Percentiles rank a stretch among this genome's conserved stretches.
These are phyloP conservation scores for Crambe crambe DNA, from an alignment of 37 sponge, comb jelly and placozoan genomes.

Conservation along the genomic window DNA sequence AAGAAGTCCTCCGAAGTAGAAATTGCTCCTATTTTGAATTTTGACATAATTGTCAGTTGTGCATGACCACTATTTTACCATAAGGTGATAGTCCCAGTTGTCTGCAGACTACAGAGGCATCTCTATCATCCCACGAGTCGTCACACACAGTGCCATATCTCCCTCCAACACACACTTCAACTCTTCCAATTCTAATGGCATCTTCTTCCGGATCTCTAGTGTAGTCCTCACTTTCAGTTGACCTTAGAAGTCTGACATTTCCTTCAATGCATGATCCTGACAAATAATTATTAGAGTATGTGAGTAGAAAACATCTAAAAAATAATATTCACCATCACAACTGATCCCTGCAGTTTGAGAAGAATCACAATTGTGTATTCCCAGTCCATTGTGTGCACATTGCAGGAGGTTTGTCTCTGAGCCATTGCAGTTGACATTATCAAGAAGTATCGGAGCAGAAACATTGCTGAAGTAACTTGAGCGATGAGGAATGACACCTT, in stretches of 20 bases:
- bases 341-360: neutral
- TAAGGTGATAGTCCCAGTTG: slow-evolving; percentile 44
- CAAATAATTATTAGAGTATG: neutral
- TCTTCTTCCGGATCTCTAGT: too few relatives aligned
- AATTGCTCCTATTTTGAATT: neutral
- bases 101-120: slow-evolving; percentile 45
- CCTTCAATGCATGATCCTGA: slow-evolving; percentile 12
- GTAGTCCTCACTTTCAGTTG: neutral
- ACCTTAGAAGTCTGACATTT: slow-evolving; percentile 25
- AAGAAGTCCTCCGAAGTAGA: neutral
- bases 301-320: too few relatives aligned
- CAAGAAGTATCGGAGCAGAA: neutral
- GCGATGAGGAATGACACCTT: slow-evolving; percentile 9
- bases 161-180: neutral
- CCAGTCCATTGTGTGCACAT: neutral
- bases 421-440: neutral
- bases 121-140: slow-evolving; percentile 15
- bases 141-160: neutral
- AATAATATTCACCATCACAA: slow-evolving; percentile 3
- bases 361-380: neutral
- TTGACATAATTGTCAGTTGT: too few relatives aligned
- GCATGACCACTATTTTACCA: slow-evolving; percentile 16
- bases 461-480: too few relatives aligned
- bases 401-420: neutral
- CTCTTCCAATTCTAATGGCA: too few relatives aligned